Conservation (phyloP, 2,888 invertebrate species). For the Polyommatus icarus region DNA sequence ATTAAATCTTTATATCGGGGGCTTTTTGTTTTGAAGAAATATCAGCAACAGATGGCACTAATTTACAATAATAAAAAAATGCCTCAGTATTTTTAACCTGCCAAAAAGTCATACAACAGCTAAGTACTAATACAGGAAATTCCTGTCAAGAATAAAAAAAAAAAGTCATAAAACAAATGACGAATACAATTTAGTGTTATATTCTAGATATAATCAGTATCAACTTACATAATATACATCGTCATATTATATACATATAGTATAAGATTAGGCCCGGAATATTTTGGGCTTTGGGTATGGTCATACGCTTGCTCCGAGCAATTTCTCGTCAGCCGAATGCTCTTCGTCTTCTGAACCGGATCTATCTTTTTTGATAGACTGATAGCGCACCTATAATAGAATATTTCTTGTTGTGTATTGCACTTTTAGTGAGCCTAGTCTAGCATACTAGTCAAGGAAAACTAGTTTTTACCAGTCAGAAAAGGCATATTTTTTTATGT, state of each 20-base stretch:
- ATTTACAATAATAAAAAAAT: neutral
- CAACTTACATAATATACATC: slow-evolving; percentile 2
- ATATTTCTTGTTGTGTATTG: slow-evolving; percentile 5
- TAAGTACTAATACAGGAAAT: neutral
- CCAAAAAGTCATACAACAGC: neutral
- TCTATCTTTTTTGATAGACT: slow-evolving; percentile 80
- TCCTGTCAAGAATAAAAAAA: neutral
- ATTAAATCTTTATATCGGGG: neutral
- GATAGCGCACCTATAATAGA: slow-evolving; percentile 75
- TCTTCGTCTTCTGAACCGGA: slow-evolving; percentile 83
- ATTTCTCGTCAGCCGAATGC: slow-evolving; percentile 83
- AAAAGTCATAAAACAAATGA: neutral
- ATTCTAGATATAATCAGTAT: neutral
- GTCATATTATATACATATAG: slow-evolving; percentile 16
- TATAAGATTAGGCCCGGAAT: slow-evolving; percentile 57
- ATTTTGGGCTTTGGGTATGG: slow-evolving; percentile 63
- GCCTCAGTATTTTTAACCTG: neutral
- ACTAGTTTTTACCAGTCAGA: too few relatives aligned
- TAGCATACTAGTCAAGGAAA: neutral
- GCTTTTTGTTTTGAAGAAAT: neutral
- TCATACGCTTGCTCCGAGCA: slow-evolving; percentile 80
- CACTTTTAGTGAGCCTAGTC: neutral
- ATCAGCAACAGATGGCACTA: neutral
- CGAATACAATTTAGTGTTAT: slow-evolving; percentile 37
- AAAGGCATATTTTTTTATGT: too few relatives aligned